A percentile compares a stretch with the other conserved stretches of the same genome.
Evolutionary conservation across 2,797 vertebrate genomes (phyloP).

Genomic region (Tokudaia muenninki): DNA sequence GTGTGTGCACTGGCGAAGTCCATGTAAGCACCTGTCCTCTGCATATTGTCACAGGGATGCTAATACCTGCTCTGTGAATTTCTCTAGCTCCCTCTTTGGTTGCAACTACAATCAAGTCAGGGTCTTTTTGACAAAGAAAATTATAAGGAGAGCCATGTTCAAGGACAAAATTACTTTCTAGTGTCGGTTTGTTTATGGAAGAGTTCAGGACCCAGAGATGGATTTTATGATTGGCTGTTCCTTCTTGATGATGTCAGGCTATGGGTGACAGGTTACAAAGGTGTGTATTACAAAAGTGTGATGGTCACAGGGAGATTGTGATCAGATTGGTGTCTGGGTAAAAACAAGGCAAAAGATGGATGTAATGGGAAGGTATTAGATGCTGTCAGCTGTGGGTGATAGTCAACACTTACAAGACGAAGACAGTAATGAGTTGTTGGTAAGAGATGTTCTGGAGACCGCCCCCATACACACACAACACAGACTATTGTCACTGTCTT

Average conservation of each 20-base stretch:
- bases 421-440: background rate
- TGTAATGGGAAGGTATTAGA: background rate
- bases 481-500: background rate
- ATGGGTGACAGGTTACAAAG: background rate
- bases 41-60: too few relatives aligned
- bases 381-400: background rate
- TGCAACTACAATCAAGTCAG: background rate
- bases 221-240: background rate
- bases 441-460: background rate
- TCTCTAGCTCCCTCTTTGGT: background rate
- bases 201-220: background rate
- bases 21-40: too few relatives aligned
- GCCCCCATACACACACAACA: background rate
- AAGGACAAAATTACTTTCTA: background rate
- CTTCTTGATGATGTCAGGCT: too few relatives aligned
- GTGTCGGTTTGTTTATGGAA: background rate
- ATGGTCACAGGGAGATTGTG: background rate
- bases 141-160: background rate
- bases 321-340: background rate
- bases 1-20: fast-evolving
- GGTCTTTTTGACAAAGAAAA: background rate
- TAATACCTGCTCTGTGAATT: background rate
- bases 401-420: background rate
- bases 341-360: background rate
- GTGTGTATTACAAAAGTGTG: too few relatives aligned